Evolutionary conservation across 2,888 invertebrate species (phyloP), one percentile per base, ranked within the genome.

Genomic region (Lasioglossum morio): DNA sequence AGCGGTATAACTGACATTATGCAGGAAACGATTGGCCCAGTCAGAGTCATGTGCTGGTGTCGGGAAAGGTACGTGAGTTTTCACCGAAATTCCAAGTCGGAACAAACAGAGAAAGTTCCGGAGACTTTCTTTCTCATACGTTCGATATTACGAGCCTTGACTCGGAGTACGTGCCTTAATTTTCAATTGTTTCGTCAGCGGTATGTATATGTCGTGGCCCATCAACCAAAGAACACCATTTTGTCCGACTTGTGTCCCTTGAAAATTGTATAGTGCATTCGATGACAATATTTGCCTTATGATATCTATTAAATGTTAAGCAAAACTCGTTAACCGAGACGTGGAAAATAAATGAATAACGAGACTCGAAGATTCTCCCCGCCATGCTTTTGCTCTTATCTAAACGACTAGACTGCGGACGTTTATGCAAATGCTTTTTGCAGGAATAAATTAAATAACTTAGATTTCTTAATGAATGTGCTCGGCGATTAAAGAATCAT

Each of bases 131-230:
- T 90, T 69, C 66, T 72, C 72, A 75, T 78, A 75, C 30, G 80
- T 78, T 77, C 85, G 75, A 80, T 81, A 83, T 88, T 84, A 53
- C 77, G 74, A 87, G 69, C 73, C 79, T 40, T n/a, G n/a, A 23
- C 70, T n/a, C 82, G 66, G 57, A 46, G 80, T 72, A 80, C 84
- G 90, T 91, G 91, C 88, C 91, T 91, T 90, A 90, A 90, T 80
- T 91, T 72, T 81, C 37, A 91, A 91, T 82, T 53, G 82, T 76
- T 63, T 57, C 70, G 30, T 72, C 79, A 43, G 53, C 37, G 30
- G 30, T 70, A 23, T 46, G 69, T 27, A 30, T 63, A 43, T 27
- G 78, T 30, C 37, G 27, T 34, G 69, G n/a, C 27, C 27, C 69
- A 34, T 72, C 53, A n/a, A 72, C 78, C 27, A 70, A 63, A 30